Base-by-base conservation (phyloP, 1,140 invertebrate species). In the Procambarus virginalis region DNA sequence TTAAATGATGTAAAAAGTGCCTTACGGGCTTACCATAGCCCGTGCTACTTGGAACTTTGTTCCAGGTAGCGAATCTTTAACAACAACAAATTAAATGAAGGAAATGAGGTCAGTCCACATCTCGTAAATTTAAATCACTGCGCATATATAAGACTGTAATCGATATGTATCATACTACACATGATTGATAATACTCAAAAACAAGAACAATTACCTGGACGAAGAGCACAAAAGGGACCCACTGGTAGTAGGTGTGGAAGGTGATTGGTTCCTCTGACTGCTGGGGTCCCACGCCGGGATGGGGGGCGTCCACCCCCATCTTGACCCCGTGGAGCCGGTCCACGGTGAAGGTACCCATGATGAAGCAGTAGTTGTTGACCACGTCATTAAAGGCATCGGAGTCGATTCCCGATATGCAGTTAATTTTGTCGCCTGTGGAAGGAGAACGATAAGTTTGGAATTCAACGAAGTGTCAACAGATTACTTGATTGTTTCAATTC, bases 381-480 rank as follows among this genome's bases (percentile, higher is more conserved):
- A 94, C 93, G 93, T 94, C 92, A 93, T 94, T 91, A 8, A 93
- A 95, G 5, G 94, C 95, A 0, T 97, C 97, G 84, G 97, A 94
- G 46, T 96, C 95, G 9, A 91, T 89, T n/a, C 84, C 86, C 10
- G 97, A 96, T 93, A 98, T 97, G 94, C 98, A 99, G 90, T 97
- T 96, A 91, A 99, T 99, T 12, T 98, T 98, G 92, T 97, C 96
- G 10, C 98, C 98, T 92, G 85, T 17, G 51, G 8, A 34, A 34
- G 34, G 51, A 9, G 12, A 55, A 55, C 51, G 12, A 12, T 55
- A 55, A 12, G 8, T 55, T 12, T 2, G 51, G 12, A 12, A 55
- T 12, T 55, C 4, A 0, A 55, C 34, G 34, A 34, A 34, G 34
- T 34, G 34, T 34, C 34, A 34, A 34, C 34, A 34, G 34, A 34